Conservation (phyloP, 2,113 vertebrate genomes). For the Dasyprocta punctata region DNA sequence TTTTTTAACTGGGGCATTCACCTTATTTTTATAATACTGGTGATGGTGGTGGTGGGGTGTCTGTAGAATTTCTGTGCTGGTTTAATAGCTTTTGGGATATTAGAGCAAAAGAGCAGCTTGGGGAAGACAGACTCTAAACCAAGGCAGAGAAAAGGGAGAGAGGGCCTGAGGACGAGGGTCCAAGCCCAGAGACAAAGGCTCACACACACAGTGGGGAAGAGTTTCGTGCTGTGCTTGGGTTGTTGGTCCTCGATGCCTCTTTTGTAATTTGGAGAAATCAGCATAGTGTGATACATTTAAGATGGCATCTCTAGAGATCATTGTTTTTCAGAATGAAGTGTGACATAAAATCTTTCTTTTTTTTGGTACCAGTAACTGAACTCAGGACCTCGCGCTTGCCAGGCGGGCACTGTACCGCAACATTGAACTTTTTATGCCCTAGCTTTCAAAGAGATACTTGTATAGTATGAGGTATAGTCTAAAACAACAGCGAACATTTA, state of each 20-base stretch:
- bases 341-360: neutral
- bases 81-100: slow-evolving; percentile 1
- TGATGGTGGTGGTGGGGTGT: neutral
- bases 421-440: neutral
- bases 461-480: neutral
- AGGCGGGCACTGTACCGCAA: too few species aligned
- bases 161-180: neutral
- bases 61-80: neutral
- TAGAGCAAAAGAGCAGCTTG: neutral
- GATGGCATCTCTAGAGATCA: neutral
- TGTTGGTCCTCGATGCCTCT: neutral
- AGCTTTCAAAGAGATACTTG: slow-evolving; percentile 7
- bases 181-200: neutral
- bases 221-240: neutral
- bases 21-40: neutral
- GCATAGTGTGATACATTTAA: neutral
- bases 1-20: neutral
- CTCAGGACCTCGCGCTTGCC: too few species aligned
- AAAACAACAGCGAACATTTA: neutral
- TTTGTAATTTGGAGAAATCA: slow-evolving; percentile 13
- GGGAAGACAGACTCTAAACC: neutral
- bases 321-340: slow-evolving; percentile 10
- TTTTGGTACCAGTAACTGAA: too few species aligned
- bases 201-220: rapidly evolving
- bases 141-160: neutral